Conservation (phyloP, 2,888 invertebrate genomes). For the Gastracanthus pulcherrimus region DNA sequence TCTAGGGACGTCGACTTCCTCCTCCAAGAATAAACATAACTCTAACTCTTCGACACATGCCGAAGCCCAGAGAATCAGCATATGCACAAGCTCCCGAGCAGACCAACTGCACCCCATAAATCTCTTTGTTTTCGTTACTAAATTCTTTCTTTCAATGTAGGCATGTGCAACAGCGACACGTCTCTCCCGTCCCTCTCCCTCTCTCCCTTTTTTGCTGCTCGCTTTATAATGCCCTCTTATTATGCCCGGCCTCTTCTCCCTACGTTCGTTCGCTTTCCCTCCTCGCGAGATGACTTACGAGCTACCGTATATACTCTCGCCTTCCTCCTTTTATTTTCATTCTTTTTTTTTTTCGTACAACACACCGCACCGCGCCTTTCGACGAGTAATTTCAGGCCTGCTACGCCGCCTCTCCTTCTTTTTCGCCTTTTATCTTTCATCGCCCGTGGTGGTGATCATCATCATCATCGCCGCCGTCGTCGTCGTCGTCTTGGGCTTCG, state of each 20-base stretch:
- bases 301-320: slow-evolving; percentile 32
- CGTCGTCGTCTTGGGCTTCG: too few species aligned
- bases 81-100: neutral
- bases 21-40: neutral
- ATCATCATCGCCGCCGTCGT: too few species aligned
- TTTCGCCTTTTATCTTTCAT: slow-evolving; percentile 20
- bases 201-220: neutral
- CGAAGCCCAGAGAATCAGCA: neutral
- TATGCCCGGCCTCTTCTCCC: neutral
- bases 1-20: too few species aligned
- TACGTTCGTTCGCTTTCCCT: neutral
- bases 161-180: neutral
- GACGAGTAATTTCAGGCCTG: slow-evolving; percentile 42
- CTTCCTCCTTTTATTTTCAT: neutral
- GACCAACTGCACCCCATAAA: slow-evolving; percentile 26
- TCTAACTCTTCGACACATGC: neutral
- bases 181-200: neutral
- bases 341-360: neutral
- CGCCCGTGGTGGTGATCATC: slow-evolving; percentile 22
- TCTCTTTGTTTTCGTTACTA: slow-evolving; percentile 47
- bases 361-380: neutral
- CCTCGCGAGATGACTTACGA: slow-evolving; percentile 48
- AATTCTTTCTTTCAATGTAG: slow-evolving; percentile 21
- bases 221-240: slow-evolving; percentile 29
- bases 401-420: too few species aligned